Evolutionary conservation across 1,140 invertebrate genomes (phyloP), one percentile per base, ranked within the genome.

Genomic region (Bilobella aurantiaca): DNA sequence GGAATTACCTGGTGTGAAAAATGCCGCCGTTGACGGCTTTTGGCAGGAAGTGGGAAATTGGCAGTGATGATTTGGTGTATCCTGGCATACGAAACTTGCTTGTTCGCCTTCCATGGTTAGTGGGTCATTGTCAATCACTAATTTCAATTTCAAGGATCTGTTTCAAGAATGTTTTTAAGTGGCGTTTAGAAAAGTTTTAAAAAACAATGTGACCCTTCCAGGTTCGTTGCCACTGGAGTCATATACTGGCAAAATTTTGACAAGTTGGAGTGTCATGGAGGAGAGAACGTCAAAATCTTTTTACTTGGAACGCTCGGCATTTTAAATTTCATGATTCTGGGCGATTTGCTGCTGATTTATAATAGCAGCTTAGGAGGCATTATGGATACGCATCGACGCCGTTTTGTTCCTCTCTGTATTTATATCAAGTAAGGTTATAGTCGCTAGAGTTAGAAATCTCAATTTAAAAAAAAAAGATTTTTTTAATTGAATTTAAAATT

Each of bases 21-120:
- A 82, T 82, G 81, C 81, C 81, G n/a, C 81, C 81, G 27, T 75
- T 82, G 21, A 75, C 81, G 8, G 76, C 80, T 16, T 81, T 81
- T 70, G 75, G 78, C n/a, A 71, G 81, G 21, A 74, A 81, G 34
- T 82, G 81, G 81, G 76, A 78, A 3, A 76, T 80, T 8, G 81
- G 79, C 3, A 80, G 79, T 0, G 81, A 82, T 73, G 81, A 82
- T 72, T 74, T 82, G 18, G 78, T 81, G 1, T 74, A 82, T 1
- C 80, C 81, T 1, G 78, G 77, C 0, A 65, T 77, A 31, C 73
- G 80, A 57, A 72, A 82, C 23, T 63, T 79, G 1, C 37, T 81
- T 28, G 66, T 80, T n/a, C 79, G 82, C 63, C 70, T 76, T 18
- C 67, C 78, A 58, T 82, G 81, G 81, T 82, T 72, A 77, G 78